Percentiles rank a stretch among this genome's conserved stretches.
Evolutionary conservation across 2,797 vertebrate genomes (phyloP).

Genomic region (Enoplosus armatus): DNA sequence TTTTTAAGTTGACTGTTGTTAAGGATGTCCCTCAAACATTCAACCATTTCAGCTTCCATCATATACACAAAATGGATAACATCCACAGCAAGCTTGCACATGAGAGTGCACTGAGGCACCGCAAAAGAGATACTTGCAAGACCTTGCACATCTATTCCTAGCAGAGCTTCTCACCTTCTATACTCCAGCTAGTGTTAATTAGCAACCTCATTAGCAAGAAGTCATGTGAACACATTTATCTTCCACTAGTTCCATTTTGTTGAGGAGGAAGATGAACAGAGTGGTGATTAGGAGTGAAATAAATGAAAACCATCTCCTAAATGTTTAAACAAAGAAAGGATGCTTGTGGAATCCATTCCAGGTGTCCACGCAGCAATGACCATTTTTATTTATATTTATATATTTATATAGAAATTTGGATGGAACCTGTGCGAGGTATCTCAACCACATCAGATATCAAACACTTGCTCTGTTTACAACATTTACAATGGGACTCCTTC

Average conservation of each 20-base stretch:
- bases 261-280: slow-evolving; percentile 42
- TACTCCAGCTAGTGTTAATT: slow-evolving; percentile 84
- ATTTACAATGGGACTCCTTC: slow-evolving; percentile 32
- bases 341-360: slow-evolving; percentile 59
- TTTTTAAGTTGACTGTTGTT: slow-evolving; percentile 16
- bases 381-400: slow-evolving; percentile 57
- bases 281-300: slow-evolving; percentile 28
- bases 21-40: slow-evolving; percentile 6
- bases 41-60: slow-evolving; percentile 18
- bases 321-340: slow-evolving; percentile 63
- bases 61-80: slow-evolving; percentile 34
- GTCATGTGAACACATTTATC: slow-evolving; percentile 76
- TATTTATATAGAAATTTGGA: slow-evolving; percentile 57
- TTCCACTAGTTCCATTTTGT: slow-evolving; percentile 61
- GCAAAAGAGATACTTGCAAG: slow-evolving; percentile 66
- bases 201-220: slow-evolving; percentile 81
- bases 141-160: slow-evolving; percentile 85
- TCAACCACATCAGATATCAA: slow-evolving; percentile 60
- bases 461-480: slow-evolving; percentile 51
- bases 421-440: slow-evolving; percentile 50
- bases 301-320: slow-evolving; percentile 63
- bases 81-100: slow-evolving; percentile 29
- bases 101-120: slow-evolving; percentile 3
- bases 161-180: slow-evolving; percentile 82
- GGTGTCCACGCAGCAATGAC: slow-evolving; percentile 49